Conservation (phyloP, 92 coral and sea anemone genomes). For the Bergia puertoricense region DNA sequence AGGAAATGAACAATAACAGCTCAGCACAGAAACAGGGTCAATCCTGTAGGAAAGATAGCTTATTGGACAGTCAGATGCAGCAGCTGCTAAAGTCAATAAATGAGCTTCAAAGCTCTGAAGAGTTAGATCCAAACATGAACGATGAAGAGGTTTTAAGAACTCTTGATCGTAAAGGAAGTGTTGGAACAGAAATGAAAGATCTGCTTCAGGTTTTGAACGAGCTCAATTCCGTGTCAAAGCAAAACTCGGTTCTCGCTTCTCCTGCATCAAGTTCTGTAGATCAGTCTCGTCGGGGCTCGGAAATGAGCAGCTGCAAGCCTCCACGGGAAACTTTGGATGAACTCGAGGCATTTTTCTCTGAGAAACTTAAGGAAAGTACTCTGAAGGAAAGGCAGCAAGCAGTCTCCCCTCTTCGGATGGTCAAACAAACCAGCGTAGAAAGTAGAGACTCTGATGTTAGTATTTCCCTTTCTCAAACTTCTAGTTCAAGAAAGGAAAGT, state of each 20-base stretch:
- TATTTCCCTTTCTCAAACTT: slow-evolving; percentile 35
- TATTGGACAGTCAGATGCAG: slow-evolving; percentile 55
- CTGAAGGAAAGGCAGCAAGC: slow-evolving; percentile 38
- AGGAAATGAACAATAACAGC: slow-evolving; percentile 15
- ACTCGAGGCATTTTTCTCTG: slow-evolving; percentile 77
- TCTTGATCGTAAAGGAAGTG: slow-evolving; percentile 56
- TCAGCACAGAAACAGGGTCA: neutral
- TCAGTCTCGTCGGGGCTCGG: slow-evolving; percentile 39
- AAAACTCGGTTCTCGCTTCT: slow-evolving; percentile 32
- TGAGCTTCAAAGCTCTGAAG: slow-evolving; percentile 53
- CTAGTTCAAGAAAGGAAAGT: slow-evolving; percentile 48
- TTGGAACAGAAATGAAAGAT: slow-evolving; percentile 63
- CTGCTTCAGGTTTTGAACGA: slow-evolving; percentile 53
- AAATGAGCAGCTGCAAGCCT: neutral
- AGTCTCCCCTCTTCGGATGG: slow-evolving; percentile 48
- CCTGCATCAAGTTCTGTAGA: slow-evolving; percentile 46
- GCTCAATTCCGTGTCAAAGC: slow-evolving; percentile 21
- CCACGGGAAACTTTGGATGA: slow-evolving; percentile 70
- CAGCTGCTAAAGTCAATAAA: slow-evolving; percentile 56
- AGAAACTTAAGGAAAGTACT: slow-evolving; percentile 69
- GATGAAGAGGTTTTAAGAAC: slow-evolving; percentile 40
- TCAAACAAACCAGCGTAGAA: slow-evolving; percentile 45
- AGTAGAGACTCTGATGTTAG: slow-evolving; percentile 54
- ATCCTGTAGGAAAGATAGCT: neutral
- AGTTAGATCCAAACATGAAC: slow-evolving; percentile 26